A percentile compares a stretch with the other conserved stretches of the same genome.
These are phyloP conservation scores for Onychorhynchus coronatus DNA, from an alignment of 2,113 vertebrate species.

Conservation along the genomic window DNA sequence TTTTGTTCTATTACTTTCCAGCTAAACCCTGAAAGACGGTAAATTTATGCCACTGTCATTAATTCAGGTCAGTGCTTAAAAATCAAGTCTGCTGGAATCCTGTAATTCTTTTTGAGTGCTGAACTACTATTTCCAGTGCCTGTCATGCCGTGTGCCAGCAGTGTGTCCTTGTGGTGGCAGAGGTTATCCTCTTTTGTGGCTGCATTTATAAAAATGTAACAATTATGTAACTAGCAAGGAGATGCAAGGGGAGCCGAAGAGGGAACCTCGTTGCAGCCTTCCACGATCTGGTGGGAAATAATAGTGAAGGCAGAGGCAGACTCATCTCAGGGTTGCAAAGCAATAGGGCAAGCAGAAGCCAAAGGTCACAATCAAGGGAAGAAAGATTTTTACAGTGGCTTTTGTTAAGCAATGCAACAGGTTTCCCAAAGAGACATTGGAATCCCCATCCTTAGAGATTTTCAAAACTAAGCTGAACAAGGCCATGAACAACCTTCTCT, in stretches of 20 bases:
- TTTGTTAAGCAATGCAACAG: neutral
- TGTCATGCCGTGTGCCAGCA: neutral
- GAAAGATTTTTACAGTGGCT: neutral
- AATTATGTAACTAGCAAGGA: fast-evolving
- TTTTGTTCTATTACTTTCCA: neutral
- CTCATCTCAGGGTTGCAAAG: fast-evolving
- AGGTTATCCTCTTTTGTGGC: fast-evolving
- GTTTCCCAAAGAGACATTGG: neutral
- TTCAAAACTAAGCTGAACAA: neutral
- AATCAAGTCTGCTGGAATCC: neutral
- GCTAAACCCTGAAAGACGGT: neutral
- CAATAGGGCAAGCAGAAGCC: neutral
- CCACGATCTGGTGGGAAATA: fast-evolving
- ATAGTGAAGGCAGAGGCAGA: neutral
- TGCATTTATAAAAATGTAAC: fast-evolving
- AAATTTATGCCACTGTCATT: neutral
- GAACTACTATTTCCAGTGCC: neutral
- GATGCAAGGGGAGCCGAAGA: neutral
- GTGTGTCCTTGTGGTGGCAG: neutral
- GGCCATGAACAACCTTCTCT: neutral
- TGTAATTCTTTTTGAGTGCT: neutral
- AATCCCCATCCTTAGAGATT: neutral
- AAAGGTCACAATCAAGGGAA: neutral
- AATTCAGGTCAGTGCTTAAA: neutral
- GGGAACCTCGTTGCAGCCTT: neutral